Evolutionary conservation across 2,797 vertebrate genomes (phyloP), one percentile per base, ranked within the genome.

Genomic region (Cottoperca gobio): DNA sequence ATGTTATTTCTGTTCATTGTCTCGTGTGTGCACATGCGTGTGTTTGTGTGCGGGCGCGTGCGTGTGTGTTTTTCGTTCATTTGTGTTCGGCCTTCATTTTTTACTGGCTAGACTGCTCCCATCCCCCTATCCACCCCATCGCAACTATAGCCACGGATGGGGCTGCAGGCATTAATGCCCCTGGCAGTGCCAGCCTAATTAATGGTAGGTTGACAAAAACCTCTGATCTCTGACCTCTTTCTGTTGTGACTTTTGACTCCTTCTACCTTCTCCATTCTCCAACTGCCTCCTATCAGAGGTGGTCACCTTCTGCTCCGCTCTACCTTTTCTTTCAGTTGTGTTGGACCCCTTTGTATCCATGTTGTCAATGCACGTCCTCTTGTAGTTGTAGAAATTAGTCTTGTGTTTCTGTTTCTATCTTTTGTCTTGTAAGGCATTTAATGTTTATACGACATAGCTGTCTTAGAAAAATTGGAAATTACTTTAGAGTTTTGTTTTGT

Each of bases 111-210:
- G 97, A 96, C 95, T 96, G 94, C 96, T 96, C 96, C 95, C 97
- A 97, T 96, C 95, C 96, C 94, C 96, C 97, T 93, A 96, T 96
- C 94, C 96, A 96, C 94, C 97, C 96, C 96, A 96, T 97, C 94
- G 93, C 97, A 96, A 96, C 95, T 88, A 95, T 95, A 94, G 96
- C 97, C 90, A 97, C 97, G 94, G 97, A 99, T 95, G 97, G 96
- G 94, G 96, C 96, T 89, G 95, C 97, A 95, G 96, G 96, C 94
- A 94, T 96, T 95, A 97, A 96, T 94, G 95, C 97, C 95, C 94
- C 96, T 89, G 97, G 96, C 97, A 97, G 95, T 96, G 93, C 97
- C 96, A 97, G 94, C 96, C 96, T 99, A 95, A 98, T 98, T 97
- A 99, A 99, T 99, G 98, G 98, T 99, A 99, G 91, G 98, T 99